These are phyloP conservation scores for Tenebrio molitor DNA, from an alignment of 1,140 invertebrate species.

Conservation along the genomic window DNA sequence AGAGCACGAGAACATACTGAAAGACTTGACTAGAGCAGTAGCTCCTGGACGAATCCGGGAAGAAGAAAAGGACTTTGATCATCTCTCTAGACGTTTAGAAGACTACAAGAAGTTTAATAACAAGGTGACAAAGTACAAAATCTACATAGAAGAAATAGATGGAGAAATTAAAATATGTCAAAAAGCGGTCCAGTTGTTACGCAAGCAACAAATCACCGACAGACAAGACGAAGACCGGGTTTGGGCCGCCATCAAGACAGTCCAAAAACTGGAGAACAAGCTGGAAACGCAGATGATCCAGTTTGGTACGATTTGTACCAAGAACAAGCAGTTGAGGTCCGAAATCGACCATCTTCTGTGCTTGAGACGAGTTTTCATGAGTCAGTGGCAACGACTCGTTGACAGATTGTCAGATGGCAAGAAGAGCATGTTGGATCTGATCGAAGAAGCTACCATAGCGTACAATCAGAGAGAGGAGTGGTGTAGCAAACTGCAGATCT, in stretches of 20 bases:
- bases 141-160: conserved; percentile 66
- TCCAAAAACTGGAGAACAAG: conserved; percentile 78
- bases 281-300: conserved; percentile 80
- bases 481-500: conserved; percentile 82
- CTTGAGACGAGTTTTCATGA: conserved; percentile 71
- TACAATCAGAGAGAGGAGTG: conserved; percentile 91
- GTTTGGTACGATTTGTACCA: conserved; percentile 80
- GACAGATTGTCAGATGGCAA: conserved; percentile 82
- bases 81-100: conserved; percentile 42
- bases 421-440: conserved; percentile 83
- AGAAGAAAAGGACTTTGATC: conserved; percentile 66
- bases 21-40: conserved; percentile 44
- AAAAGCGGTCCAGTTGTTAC: conserved; percentile 62
- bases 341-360: conserved; percentile 84
- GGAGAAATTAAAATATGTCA: conserved; percentile 63
- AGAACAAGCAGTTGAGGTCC: conserved; percentile 79
- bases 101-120: conserved; percentile 63
- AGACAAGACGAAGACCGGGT: conserved; percentile 68
- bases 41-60: conserved; percentile 50
- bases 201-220: conserved; percentile 68
- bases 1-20: conserved; percentile 4
- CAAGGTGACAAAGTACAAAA: conserved; percentile 62
- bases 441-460: conserved; percentile 86
- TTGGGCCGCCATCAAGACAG: conserved; percentile 70
- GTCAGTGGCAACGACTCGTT: conserved; percentile 76